A percentile compares a stretch with the other conserved stretches of the same genome.
Evolutionary conservation across 2,888 invertebrate genomes (phyloP).

Genomic region (Atethmia centrago): DNA sequence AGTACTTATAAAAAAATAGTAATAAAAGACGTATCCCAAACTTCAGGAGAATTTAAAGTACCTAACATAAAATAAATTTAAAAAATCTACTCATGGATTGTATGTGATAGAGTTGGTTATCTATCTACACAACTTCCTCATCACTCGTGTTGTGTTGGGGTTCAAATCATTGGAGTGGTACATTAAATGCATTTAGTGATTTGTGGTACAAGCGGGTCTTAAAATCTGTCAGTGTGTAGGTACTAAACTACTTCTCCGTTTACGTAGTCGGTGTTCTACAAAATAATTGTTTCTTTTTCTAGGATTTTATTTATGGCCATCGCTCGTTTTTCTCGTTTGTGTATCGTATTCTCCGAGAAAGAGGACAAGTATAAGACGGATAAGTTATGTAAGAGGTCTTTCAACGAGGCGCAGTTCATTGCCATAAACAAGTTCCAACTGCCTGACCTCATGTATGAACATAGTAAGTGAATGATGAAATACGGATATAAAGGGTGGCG

Average conservation of each 20-base stretch:
- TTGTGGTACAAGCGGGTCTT: no score
- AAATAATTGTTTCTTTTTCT: constrained; percentile 10
- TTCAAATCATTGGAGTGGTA: not conserved
- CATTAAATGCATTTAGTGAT: no score
- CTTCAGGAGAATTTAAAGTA: not conserved
- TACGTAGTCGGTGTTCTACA: not conserved
- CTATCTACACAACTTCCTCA: not conserved
- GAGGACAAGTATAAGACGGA: constrained; percentile 64
- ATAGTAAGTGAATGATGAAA: constrained; percentile 70
- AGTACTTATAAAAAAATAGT: no score
- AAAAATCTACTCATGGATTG: not conserved
- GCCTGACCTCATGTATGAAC: constrained; percentile 76
- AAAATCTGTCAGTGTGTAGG: no score
- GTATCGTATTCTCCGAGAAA: constrained; percentile 66
- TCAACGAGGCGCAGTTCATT: constrained; percentile 72
- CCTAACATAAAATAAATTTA: not conserved
- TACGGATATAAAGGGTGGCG: not conserved
- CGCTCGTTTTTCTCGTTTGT: constrained; percentile 67
- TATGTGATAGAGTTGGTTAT: not conserved
- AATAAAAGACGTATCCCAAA: not conserved
- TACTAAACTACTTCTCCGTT: no score
- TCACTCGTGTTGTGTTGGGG: not conserved
- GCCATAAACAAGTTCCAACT: constrained; percentile 63
- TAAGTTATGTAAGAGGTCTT: constrained; percentile 66
- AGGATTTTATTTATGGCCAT: constrained; percentile 67